Evolutionary conservation across 2,888 invertebrate genomes (phyloP), one percentile per base, ranked within the genome.

Genomic region (Pharmacophagus antenor): DNA sequence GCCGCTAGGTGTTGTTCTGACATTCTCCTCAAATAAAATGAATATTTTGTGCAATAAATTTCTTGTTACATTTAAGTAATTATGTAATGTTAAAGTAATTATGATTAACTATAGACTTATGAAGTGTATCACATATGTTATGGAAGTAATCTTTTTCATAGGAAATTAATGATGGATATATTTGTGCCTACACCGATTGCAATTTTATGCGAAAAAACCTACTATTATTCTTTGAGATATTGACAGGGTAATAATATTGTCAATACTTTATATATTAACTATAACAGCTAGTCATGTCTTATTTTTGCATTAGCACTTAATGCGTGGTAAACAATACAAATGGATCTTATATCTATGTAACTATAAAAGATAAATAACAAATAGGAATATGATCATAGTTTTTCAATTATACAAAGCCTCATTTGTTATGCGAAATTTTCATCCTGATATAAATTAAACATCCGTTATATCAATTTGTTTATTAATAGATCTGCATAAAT

Each of bases 401-500:
- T 17, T 18, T 7, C 17, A 8, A 44, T 44, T 44, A 18, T 18
- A 8, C 42, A 8, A 18, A 44, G 48, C 42, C 10, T 57, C 56
- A 27, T 55, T 61, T 56, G 52, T 56, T 56, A 62, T 56, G 63
- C 56, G 58, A 62, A 61, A 58, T 56, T 51, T 50, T 46, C 37
- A 22, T 56, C 31, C 27, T 59, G 56, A 62, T 63, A 66, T 67
- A 62, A 67, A 67, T 67, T 65, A 76, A 77, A 74, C 75, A 76
- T 81, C 80, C 82, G 84, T 84, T 84, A 83, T 84, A 88, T 85
- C 84, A 86, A 88, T 85, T 88, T 84, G 84, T 85, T 82, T 87
- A 86, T 87, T 88, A 88, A 88, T 89, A 88, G 88, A 87, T 88
- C 80, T 82, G 82, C 79, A 84, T 88, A 89, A 89, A 87, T 89